Conservation (phyloP, 2,113 vertebrate species). For the Leucopternis melanops region DNA sequence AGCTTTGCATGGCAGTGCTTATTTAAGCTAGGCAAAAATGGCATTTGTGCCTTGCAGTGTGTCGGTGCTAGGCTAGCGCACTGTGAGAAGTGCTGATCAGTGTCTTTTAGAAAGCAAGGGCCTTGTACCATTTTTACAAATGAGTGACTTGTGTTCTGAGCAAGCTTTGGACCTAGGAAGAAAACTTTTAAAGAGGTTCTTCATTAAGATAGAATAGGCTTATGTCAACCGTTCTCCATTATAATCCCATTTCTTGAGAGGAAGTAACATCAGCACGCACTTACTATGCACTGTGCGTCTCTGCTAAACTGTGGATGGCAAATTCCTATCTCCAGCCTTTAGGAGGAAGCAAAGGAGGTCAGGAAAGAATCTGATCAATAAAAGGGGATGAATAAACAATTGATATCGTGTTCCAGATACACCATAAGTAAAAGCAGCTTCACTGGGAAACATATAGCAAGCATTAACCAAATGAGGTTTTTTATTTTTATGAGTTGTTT, state of each 20-base stretch:
- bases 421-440: background rate
- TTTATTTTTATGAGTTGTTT: background rate
- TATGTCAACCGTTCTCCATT: background rate
- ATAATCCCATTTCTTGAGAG: background rate
- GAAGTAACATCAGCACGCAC: background rate
- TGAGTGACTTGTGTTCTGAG: background rate
- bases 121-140: background rate
- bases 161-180: background rate
- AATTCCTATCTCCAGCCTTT: conserved; percentile 5
- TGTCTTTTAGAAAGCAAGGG: background rate
- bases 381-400: background rate
- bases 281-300: background rate
- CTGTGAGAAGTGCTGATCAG: background rate
- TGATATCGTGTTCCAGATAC: background rate
- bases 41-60: background rate
- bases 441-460: background rate
- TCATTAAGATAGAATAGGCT: background rate
- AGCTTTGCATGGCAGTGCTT: background rate
- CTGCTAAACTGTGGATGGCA: background rate
- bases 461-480: background rate
- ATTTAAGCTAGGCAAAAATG: background rate
- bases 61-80: background rate
- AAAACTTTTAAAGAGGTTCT: background rate
- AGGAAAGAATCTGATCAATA: background rate
- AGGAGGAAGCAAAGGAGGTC: background rate